A percentile compares a stretch with the other conserved stretches of the same genome.
These are phyloP conservation scores for Nemotelus nigrinus DNA, from an alignment of 2,888 invertebrate species.

Conservation along the genomic window DNA sequence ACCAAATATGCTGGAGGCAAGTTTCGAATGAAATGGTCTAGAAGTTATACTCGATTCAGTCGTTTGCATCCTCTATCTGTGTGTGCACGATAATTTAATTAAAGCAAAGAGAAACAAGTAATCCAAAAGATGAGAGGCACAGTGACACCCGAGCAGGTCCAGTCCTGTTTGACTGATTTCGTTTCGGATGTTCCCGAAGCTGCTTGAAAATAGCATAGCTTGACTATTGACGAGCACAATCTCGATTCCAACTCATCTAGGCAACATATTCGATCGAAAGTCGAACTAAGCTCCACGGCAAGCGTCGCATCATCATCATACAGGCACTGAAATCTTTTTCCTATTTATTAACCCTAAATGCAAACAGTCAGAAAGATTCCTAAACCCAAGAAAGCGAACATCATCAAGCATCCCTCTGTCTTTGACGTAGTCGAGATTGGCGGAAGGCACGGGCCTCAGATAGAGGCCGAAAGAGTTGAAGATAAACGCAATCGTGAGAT, in stretches of 20 bases:
- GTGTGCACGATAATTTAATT: slow-evolving; percentile 50
- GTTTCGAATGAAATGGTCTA: slow-evolving; percentile 39
- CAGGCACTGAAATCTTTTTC: slow-evolving; percentile 45
- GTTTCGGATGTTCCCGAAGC: slow-evolving; percentile 37
- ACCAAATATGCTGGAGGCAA: slow-evolving; percentile 48
- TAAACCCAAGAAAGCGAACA: slow-evolving; percentile 50
- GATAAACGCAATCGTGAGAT: slow-evolving; percentile 49
- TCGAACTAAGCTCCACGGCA: neutral
- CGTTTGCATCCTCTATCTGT: slow-evolving; percentile 27
- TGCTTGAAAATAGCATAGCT: neutral
- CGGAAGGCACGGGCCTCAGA: slow-evolving; percentile 43
- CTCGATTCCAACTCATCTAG: neutral
- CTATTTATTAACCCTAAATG: slow-evolving; percentile 52
- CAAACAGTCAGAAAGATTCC: slow-evolving; percentile 51
- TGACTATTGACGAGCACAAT: slow-evolving; percentile 21
- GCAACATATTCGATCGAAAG: slow-evolving; percentile 17
- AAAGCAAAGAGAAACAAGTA: slow-evolving; percentile 50
- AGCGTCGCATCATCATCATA: slow-evolving; percentile 10
- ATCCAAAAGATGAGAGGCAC: neutral
- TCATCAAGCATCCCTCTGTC: slow-evolving; percentile 50
- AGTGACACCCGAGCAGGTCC: neutral
- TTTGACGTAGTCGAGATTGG: slow-evolving; percentile 35
- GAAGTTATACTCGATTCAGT: neutral
- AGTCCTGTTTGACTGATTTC: slow-evolving; percentile 12
- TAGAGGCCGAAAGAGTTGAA: slow-evolving; percentile 44